Percentiles rank a stretch among this genome's conserved stretches.
Conservation (phyloP, 2,888 invertebrate species). For the Adelphocoris suturalis region DNA sequence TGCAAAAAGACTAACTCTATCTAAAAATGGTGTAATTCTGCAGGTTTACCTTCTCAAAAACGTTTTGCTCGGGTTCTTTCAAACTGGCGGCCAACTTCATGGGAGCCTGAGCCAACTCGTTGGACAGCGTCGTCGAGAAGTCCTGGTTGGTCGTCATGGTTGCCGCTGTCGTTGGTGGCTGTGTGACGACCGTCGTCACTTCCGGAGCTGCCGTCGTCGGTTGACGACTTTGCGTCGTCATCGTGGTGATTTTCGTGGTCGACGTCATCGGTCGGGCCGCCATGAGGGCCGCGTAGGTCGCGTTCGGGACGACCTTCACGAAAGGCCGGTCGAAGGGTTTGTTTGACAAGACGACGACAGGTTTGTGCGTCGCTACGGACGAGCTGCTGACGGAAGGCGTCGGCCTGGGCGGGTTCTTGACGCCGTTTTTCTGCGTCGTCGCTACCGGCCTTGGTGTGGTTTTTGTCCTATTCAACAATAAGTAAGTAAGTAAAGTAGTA, state of each 20-base stretch:
- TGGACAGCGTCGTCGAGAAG: conserved; percentile 19
- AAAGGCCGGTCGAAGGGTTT: not conserved
- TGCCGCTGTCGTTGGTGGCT: not conserved
- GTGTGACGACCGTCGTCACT: conserved; percentile 10
- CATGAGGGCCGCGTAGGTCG: not conserved
- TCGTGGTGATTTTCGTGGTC: not conserved
- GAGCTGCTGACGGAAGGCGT: not conserved
- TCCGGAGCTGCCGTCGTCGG: conserved; percentile 13
- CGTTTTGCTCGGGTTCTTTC: conserved; percentile 55
- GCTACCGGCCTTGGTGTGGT: conserved; percentile 8
- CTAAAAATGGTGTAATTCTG: no score
- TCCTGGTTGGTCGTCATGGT: conserved; percentile 25
- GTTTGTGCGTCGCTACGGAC: conserved; percentile 59
- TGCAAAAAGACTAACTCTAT: no score
- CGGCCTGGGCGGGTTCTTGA: conserved; percentile 12
- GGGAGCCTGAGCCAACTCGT: conserved; percentile 54
- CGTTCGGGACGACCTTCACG: not conserved
- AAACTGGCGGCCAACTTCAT: conserved; percentile 50
- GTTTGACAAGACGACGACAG: conserved; percentile 51
- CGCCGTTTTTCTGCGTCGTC: not conserved
- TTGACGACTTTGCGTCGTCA: not conserved
- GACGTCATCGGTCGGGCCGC: not conserved
- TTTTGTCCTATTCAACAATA: conserved; percentile 5
- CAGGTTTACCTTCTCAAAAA: conserved; percentile 45
- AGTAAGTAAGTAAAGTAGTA: no score